Percentiles rank a stretch among this genome's conserved stretches.
Evolutionary conservation across 2,113 vertebrate genomes (phyloP).

Genomic region (Leucopsar rothschildi): DNA sequence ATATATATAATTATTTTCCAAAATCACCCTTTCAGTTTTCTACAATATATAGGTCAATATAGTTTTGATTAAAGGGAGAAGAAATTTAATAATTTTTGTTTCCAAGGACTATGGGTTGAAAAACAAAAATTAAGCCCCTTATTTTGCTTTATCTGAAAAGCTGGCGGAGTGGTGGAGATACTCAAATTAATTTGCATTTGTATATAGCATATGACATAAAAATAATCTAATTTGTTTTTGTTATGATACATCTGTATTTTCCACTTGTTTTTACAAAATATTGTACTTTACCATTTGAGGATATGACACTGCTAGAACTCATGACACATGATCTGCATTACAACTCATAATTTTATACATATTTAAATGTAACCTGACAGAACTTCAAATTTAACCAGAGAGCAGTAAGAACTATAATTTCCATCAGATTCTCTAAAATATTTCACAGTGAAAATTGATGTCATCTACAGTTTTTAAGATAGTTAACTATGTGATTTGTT

Average conservation of each 20-base stretch:
- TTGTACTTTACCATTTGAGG: neutral
- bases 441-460: neutral
- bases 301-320: neutral
- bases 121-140: neutral
- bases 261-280: neutral
- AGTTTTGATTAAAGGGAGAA: neutral
- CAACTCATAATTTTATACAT: neutral
- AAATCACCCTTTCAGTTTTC: neutral
- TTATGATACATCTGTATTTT: neutral
- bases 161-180: neutral
- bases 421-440: neutral
- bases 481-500: neutral
- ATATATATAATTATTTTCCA: neutral
- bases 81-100: neutral
- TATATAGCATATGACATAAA: neutral
- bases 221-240: neutral
- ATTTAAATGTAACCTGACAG: neutral
- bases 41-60: neutral
- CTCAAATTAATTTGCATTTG: neutral
- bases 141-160: neutral
- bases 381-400: neutral
- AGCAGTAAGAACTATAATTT: neutral
- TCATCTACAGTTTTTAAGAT: neutral
- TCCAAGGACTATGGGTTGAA: neutral
- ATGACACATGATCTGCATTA: neutral